These are phyloP conservation scores for Trimorus sp. DNA, from an alignment of 2,888 invertebrate species.

Conservation along the genomic window DNA sequence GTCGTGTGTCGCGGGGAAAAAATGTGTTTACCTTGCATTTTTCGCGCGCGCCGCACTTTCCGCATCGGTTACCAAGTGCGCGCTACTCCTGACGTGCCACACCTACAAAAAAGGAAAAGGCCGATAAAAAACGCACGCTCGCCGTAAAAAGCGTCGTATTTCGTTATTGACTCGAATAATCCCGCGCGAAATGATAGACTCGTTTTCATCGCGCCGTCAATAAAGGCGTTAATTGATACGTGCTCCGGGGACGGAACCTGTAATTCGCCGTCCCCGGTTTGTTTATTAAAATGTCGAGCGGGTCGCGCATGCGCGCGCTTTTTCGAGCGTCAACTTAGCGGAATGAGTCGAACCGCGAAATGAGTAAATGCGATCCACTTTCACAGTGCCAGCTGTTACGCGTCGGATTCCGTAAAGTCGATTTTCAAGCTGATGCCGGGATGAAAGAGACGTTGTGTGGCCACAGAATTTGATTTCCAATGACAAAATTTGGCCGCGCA, in stretches of 20 bases:
- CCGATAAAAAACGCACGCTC: not conserved
- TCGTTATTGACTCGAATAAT: slow-evolving; percentile 47
- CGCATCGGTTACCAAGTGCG: slow-evolving; percentile 31
- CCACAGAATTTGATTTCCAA: no score
- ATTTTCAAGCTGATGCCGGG: no score
- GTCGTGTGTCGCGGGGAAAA: slow-evolving; percentile 25
- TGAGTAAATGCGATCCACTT: slow-evolving; percentile 43
- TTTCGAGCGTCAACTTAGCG: slow-evolving; percentile 29
- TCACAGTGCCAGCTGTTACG: slow-evolving; percentile 45
- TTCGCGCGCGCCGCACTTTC: slow-evolving; percentile 16
- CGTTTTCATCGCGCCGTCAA: slow-evolving; percentile 45
- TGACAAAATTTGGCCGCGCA: no score
- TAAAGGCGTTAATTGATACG: slow-evolving; percentile 53
- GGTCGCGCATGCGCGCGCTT: slow-evolving; percentile 2
- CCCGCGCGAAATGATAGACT: slow-evolving; percentile 34
- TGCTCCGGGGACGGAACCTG: slow-evolving; percentile 7
- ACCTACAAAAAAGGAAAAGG: slow-evolving; percentile 21
- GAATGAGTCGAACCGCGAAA: slow-evolving; percentile 38
- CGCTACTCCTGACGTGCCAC: slow-evolving; percentile 31
- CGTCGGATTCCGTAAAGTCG: slow-evolving; percentile 28
- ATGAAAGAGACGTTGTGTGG: no score
- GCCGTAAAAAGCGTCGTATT: slow-evolving; percentile 35
- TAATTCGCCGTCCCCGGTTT: slow-evolving; percentile 37
- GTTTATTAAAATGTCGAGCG: slow-evolving; percentile 45
- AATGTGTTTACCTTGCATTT: slow-evolving; percentile 50